Evolutionary conservation across 2,113 vertebrate genomes (phyloP).

Genomic region (Pomatostomus ruficeps): DNA sequence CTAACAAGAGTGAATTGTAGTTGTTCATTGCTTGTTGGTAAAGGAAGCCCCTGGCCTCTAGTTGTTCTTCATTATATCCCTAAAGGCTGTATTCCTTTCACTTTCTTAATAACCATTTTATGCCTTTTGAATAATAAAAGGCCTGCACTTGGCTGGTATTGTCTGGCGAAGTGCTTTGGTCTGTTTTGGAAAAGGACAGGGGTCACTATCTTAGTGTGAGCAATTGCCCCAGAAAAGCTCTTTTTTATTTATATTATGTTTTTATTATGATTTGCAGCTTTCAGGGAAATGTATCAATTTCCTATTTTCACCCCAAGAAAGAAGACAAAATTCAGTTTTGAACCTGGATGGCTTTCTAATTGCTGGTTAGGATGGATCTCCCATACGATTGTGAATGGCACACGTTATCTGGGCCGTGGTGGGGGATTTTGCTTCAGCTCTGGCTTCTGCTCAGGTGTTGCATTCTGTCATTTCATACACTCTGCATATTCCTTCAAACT

Average conservation of each 20-base stretch:
- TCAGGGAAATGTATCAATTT: neutral
- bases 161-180: neutral
- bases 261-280: neutral
- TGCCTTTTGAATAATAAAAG: neutral
- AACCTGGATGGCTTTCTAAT: neutral
- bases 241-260: neutral
- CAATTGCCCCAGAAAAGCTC: neutral
- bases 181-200: neutral
- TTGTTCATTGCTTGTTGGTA: neutral
- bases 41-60: neutral
- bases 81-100: neutral
- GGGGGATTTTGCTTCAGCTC: neutral
- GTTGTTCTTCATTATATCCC: neutral
- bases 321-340: neutral
- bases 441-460: neutral
- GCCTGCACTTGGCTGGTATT: neutral
- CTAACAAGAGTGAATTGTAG: neutral
- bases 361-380: neutral
- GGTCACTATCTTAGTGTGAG: neutral
- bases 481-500: constrained; percentile 33
- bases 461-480: constrained; percentile 9
- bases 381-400: neutral
- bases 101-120: neutral
- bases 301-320: neutral
- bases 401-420: neutral